Evolutionary conservation across 2,888 invertebrate genomes (phyloP).

Genomic region (Megamerina dolium): DNA sequence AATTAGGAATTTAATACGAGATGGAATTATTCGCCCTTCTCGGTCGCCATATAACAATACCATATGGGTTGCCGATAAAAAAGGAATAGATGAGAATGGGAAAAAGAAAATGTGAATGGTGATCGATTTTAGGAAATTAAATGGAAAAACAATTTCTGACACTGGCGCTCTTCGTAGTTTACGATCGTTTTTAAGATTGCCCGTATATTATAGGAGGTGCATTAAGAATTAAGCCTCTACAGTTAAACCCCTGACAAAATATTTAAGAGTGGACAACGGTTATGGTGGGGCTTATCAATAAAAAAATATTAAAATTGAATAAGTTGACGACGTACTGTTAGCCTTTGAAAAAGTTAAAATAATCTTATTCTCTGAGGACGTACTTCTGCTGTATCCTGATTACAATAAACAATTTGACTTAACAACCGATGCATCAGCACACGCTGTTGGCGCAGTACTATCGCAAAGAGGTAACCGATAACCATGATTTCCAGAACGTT

Average conservation of each 20-base stretch:
- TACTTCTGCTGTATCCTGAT: constrained; percentile 22
- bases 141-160: no score
- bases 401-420: constrained; percentile 32
- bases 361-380: no score
- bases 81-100: constrained; percentile 4
- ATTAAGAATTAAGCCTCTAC: constrained; percentile 1
- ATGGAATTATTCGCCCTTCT: constrained; percentile 2
- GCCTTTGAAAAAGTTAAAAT: neutral
- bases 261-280: neutral
- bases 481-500: neutral
- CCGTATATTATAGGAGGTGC: neutral
- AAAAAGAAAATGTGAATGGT: constrained; percentile 3
- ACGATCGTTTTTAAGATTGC: constrained; percentile 2
- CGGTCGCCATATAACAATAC: neutral
- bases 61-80: neutral
- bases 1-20: neutral
- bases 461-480: constrained; percentile 24
- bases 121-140: constrained; percentile 6
- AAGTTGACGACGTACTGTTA: no score
- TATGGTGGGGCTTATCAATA: no score
- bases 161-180: neutral
- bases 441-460: constrained; percentile 29
- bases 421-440: constrained; percentile 33
- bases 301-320: no score
- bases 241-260: constrained; percentile 4